Evolutionary conservation across 37 sponge, comb jelly and placozoan species (phyloP), one percentile per base, ranked within the genome.

Genomic region (Chondrilla cf. caribensis): DNA sequence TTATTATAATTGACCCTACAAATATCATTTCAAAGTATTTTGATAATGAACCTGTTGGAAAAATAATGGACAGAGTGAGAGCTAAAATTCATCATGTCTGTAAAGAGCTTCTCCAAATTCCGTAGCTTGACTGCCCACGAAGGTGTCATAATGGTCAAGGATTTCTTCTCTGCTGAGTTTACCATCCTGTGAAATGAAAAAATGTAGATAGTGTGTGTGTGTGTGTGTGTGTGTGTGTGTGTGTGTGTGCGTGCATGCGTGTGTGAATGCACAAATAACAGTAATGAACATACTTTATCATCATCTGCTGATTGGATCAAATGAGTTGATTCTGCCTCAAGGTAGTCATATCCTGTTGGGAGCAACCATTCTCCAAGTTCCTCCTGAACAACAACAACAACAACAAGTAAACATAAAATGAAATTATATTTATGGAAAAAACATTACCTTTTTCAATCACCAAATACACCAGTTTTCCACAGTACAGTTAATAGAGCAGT

Each of bases 41-140:
- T n/a, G n/a, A n/a, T n/a, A n/a, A n/a, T n/a, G n/a, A n/a, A n/a
- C n/a, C n/a, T n/a, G n/a, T n/a, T n/a, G n/a, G n/a, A n/a, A n/a
- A n/a, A n/a, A n/a, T n/a, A n/a, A n/a, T n/a, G n/a, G n/a, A n/a
- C n/a, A n/a, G n/a, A n/a, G n/a, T n/a, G n/a, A n/a, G 64, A 62
- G 15, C 18, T 65, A 94, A 65, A 94, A 94, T 68, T 94, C 95
- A 70, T 94, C 95, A 58, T 94, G 95, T 15, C 89, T 83, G 22
- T 85, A 51, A 0, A 96, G 79, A 38, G 89, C 86, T n/a, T 90
- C 92, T 11, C 98, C 98, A 83, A 85, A 97, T 60, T 97, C 95
- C 5, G 98, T 97, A 15, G 93, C 98, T 58, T 95, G 95, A 39
- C 97, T 96, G 2, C 99, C 99, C 2, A 92, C 97, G 79, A 98